Base-by-base conservation (phyloP, 2,797 vertebrate genomes). In the Channa striata region DNA sequence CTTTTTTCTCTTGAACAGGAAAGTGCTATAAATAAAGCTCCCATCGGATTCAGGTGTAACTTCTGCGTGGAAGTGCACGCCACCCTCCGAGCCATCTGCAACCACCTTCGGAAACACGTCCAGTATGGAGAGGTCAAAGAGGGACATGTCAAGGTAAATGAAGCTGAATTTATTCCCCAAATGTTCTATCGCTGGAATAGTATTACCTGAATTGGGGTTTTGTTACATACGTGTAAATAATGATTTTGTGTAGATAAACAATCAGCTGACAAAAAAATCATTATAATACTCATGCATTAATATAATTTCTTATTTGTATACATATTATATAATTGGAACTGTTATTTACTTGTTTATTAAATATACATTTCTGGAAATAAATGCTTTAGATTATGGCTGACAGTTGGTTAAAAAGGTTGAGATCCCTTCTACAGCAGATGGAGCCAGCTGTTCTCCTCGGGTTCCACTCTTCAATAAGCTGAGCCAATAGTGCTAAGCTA, bases 41-140 rank as follows among this genome's bases (percentile, higher is more conserved):
- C 94, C 14, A 92, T 98, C 70, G 98, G 98, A 84, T 99, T 97
- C 93, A 95, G 97, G 70, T 99, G 98, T 90, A 99, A 98, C 82
- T 99, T 99, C 92, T 99, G 98, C 0, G 93, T 97, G 65, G 98
- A 99, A 90, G 95, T 99, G 78, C 98, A 99, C 84, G 95, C 97
- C 36, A 99, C 97, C 17, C 96, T 99, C 56, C 93, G 98, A 81
- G 98, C 98, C 76, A 99, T 99, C 92, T 99, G 97, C 89, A 99
- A 99, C 88, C 98, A 99, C 84, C 96, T 99, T 40, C 95, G 98
- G 81, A 99, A 99, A 79, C 98, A 99, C 2, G 96, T 99, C 62
- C 97, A 98, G 86, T 99, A 99, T 0, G 96, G 97, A 73, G 97
- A 96, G 60, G 96, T 94, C 81, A 96, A 97, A 68, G 94, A 95